Evolutionary conservation across 2,888 invertebrate species (phyloP), one percentile per base, ranked within the genome.

Genomic region (Mechanitis mazaeus): DNA sequence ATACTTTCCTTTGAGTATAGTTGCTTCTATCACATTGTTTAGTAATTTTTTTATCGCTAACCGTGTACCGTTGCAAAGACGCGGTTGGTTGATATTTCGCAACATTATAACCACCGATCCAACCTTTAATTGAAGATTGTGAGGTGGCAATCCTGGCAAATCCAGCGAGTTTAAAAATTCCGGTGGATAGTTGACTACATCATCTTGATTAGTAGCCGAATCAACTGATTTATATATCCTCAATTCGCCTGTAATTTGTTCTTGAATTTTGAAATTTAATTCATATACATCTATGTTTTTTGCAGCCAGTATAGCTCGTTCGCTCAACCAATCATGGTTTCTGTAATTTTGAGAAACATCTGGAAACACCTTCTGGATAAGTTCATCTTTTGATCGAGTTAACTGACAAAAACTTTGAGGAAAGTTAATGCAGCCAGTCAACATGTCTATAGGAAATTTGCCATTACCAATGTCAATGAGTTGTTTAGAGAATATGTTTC

Each of bases 161-260:
- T 75, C 71, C 66, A 75, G 60, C 0, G 72, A 75, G 42, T 75
- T 75, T 69, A 75, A 75, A 74, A 74, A 75, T 68, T 76, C 74
- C 11, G 68, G 35, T 58, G 75, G 75, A 73, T 74, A 77, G 69
- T 75, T 75, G 46, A 72, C 71, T 3, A 68, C 71, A 57, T 75
- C 76, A 72, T 75, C 70, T 65, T 71, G 61, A 47, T 74, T 72
- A 62, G 66, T 73, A 60, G 56, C 70, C 3, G 68, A 56, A 64
- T 72, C 70, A 68, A 76, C 67, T 65, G 76, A 78, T 75, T 76
- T 76, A 55, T 69, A 75, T 61, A 33, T 67, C 62, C 33, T 65
- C 67, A 64, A 65, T 63, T 75, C 69, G 56, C 75, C 75, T 28
- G 68, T 2, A 61, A 73, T 67, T 46, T 65, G 0, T 7, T 69